Percentiles rank a stretch among this genome's conserved stretches.
Conservation (phyloP, 2,113 vertebrate species). For the Hemibagrus wyckioides region DNA sequence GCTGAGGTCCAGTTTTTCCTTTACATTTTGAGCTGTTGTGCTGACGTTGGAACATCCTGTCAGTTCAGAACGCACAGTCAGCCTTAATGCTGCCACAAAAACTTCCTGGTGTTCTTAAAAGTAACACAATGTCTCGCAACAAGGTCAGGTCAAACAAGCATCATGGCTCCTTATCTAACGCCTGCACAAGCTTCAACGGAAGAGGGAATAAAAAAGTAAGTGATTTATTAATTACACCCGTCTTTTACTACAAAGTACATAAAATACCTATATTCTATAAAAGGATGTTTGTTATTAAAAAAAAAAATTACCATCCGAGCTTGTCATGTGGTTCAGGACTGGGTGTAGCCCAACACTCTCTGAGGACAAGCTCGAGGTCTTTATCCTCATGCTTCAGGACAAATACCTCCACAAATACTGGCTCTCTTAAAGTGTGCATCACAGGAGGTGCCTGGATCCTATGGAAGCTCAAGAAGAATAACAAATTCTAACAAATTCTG, state of each 20-base stretch:
- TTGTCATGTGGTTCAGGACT: conserved; percentile 53
- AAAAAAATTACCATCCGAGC: conserved; percentile 76
- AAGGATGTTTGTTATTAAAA: too few relatives aligned
- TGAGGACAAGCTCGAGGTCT: conserved; percentile 65
- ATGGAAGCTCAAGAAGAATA: conserved; percentile 70
- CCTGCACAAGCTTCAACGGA: neutral
- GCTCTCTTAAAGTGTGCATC: conserved; percentile 68
- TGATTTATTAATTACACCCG: neutral
- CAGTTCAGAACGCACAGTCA: conserved; percentile 1
- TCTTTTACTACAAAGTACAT: neutral
- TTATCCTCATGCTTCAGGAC: conserved; percentile 69
- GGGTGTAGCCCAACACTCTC: conserved; percentile 77
- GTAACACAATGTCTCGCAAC: neutral
- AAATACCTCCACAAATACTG: conserved; percentile 74
- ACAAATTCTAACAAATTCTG: conserved; percentile 56
- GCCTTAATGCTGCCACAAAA: neutral
- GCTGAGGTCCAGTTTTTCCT: neutral
- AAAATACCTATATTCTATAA: neutral
- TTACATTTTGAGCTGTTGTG: neutral
- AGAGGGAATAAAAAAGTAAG: neutral
- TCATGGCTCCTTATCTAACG: neutral
- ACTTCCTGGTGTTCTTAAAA: neutral
- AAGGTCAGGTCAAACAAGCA: neutral
- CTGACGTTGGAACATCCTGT: conserved; percentile 4
- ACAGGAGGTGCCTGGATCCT: conserved; percentile 57